Conservation (phyloP, 1,140 invertebrate species). For the Drosophila micromelanica region DNA sequence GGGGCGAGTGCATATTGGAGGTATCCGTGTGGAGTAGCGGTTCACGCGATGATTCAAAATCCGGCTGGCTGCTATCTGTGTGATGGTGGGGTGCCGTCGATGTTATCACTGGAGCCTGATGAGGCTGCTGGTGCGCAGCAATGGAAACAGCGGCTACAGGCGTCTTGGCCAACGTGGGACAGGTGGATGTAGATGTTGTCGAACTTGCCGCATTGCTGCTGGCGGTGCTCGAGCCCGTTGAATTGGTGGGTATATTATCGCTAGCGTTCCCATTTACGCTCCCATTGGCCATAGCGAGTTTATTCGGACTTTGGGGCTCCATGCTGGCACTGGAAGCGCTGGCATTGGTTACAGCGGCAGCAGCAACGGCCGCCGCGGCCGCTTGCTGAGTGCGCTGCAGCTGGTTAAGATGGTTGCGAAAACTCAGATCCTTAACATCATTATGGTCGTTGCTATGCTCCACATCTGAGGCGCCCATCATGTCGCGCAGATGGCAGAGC, state of each 20-base stretch:
- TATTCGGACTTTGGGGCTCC: slow-evolving; percentile 35
- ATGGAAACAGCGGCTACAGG: slow-evolving; percentile 36
- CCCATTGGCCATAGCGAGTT: slow-evolving; percentile 26
- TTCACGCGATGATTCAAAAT: slow-evolving; percentile 81
- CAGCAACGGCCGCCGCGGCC: slow-evolving; percentile 55
- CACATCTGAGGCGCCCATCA: slow-evolving; percentile 77
- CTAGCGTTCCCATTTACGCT: slow-evolving; percentile 7
- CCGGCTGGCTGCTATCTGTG: slow-evolving; percentile 80
- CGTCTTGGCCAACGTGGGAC: slow-evolving; percentile 53
- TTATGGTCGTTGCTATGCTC: slow-evolving; percentile 90
- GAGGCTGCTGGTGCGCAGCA: slow-evolving; percentile 66
- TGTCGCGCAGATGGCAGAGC: slow-evolving; percentile 84
- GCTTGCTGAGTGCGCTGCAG: slow-evolving; percentile 64
- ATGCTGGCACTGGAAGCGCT: slow-evolving; percentile 33
- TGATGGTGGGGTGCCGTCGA: slow-evolving; percentile 79
- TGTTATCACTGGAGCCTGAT: slow-evolving; percentile 78
- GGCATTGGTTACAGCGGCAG: slow-evolving; percentile 46
- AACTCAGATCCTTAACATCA: slow-evolving; percentile 83
- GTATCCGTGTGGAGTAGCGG: slow-evolving; percentile 77
- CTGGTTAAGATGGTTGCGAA: slow-evolving; percentile 81
- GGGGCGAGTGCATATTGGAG: slow-evolving; percentile 83
- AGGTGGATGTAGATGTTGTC: slow-evolving; percentile 47
- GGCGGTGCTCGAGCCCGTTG: slow-evolving; percentile 36
- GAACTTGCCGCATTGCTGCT: slow-evolving; percentile 64
- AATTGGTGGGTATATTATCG: slow-evolving; percentile 67